Base-by-base conservation (phyloP, 2,113 vertebrate species). In the Siniperca knerii region DNA sequence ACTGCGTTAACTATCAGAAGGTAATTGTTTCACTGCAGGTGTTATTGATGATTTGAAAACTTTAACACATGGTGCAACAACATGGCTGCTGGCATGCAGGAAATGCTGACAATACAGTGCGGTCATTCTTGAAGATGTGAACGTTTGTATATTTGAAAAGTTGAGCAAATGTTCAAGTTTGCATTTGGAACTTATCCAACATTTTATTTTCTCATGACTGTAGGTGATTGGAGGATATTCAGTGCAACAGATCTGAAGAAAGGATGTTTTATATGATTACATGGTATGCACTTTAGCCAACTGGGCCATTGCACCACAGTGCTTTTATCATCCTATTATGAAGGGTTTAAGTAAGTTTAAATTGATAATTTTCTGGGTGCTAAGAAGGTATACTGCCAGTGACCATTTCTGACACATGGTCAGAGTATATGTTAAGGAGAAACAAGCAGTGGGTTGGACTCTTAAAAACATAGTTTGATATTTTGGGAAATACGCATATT, bases 11-110 rank as follows among this genome's bases (percentile, higher is more conserved):
- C 0, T 58, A 82, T 48, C 82, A 69, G 76, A 40, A 72, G 61
- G 71, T 82, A 5, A 71, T 74, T 84, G 60, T 44, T 84, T 75
- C 71, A 42, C 57, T 42, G 8, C 37, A 68, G 55, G 86, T 50
- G 61, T 68, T 72, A 46, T n/a, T 35, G 55, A 72, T 74, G 60
- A 75, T 79, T 62, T 80, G 20, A 79, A 71, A 82, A 67, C 66
- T 66, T 73, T 1, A 74, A 70, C 58, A 60, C 68, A 29, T 6
- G 12, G n/a, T 50, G 46, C 20, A 37, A 40, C 68, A 77, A 25
- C 48, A 44, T n/a, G 65, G 16, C 20, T 50, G 42, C 68, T 52
- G 55, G 21, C 61, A 60, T 11, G 42, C 16, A 57, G 33, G 4
- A 44, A 48, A 81, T 15, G 44, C 62, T 25, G 23, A 20, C 46